These are phyloP conservation scores for Dromius quadrimaculatus DNA, from an alignment of 2,888 invertebrate genomes.

Conservation along the genomic window DNA sequence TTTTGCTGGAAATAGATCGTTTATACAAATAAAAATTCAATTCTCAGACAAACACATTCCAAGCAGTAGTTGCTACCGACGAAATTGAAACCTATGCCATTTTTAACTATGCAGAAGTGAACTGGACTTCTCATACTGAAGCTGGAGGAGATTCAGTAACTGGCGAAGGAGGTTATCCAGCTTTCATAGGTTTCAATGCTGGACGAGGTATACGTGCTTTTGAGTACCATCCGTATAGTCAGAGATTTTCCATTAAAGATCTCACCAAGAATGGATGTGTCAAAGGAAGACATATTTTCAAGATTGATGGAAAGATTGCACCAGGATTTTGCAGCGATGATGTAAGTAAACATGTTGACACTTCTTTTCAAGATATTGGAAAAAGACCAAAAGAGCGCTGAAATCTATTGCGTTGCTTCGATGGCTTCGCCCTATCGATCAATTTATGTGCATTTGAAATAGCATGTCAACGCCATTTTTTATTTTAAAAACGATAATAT, in stretches of 20 bases:
- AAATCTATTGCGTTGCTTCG: too few species aligned
- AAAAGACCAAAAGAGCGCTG: too few species aligned
- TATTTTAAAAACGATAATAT: too few species aligned
- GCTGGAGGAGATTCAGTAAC: conserved; percentile 89
- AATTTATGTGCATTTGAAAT: not conserved
- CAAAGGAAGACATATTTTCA: conserved; percentile 92
- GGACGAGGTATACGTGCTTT: conserved; percentile 93
- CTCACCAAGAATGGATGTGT: conserved; percentile 87
- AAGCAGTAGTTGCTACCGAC: conserved; percentile 92
- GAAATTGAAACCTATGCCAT: conserved; percentile 95
- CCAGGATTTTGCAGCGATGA: not conserved
- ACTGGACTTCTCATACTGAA: conserved; percentile 92
- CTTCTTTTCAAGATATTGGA: not conserved
- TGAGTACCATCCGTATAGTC: conserved; percentile 92
- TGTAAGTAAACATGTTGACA: not conserved
- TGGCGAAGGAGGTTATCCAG: conserved; percentile 89
- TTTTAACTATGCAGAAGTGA: conserved; percentile 91
- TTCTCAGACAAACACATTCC: conserved; percentile 92
- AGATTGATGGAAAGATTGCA: conserved; percentile 84
- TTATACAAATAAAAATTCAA: too few species aligned
- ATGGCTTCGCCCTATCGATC: not conserved
- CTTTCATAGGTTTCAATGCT: conserved; percentile 95
- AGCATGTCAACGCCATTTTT: not conserved
- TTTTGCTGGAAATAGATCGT: too few species aligned
- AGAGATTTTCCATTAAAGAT: conserved; percentile 85